Percentiles rank a stretch among this genome's conserved stretches.
phyloP scores from a whole-genome alignment of 2,113 vertebrate genomes.

The Xenopus tropicalis region UCB_Xtro_10.0 CM004443.2:95190001-95190500 shows the following conservation, averaged over 20 bases:
- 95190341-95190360: no score
- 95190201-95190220: conserved; percentile 30
- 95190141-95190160: conserved; percentile 49
- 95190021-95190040: conserved; percentile 52
- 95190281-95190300: no score
- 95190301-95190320: no score
- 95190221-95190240: conserved; percentile 3
- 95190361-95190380: no score
- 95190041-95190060: conserved; percentile 59
- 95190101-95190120: conserved; percentile 58
- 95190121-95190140: conserved; percentile 52
- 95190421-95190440: no score
- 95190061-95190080: conserved; percentile 53
- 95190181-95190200: conserved; percentile 40
- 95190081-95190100: conserved; percentile 56
- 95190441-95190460: no score
- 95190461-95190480: no score
- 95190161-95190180: conserved; percentile 48
- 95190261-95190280: not conserved
- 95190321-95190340: no score
- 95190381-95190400: no score
- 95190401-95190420: no score
- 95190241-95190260: not conserved
- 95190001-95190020: conserved; percentile 41
- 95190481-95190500: no score